phyloP scores from a whole-genome alignment of 1,140 invertebrate genomes.

The Leptinotarsa undecemlineata region DNA sequence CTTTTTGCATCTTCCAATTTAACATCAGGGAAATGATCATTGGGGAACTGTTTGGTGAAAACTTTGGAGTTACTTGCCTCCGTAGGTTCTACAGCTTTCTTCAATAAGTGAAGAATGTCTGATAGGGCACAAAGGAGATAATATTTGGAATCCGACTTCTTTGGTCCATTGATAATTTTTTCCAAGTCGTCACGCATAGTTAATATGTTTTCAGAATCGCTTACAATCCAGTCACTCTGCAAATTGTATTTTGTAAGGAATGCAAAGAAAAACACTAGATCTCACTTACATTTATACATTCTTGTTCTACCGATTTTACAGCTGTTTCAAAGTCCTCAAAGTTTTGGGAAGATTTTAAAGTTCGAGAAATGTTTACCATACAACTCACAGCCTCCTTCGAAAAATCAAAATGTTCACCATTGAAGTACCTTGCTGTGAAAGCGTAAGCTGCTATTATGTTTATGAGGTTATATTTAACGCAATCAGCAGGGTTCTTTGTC shows the following conservation, averaged over 20 bases:
- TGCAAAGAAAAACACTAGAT: neutral
- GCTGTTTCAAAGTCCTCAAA: conserved; percentile 65
- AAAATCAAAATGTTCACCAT: conserved; percentile 69
- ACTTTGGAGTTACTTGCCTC: conserved; percentile 50
- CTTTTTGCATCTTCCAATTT: conserved; percentile 60
- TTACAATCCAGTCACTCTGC: conserved; percentile 55
- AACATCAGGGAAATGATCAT: conserved; percentile 54
- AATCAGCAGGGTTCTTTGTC: conserved; percentile 65
- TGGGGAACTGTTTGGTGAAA: conserved; percentile 64
- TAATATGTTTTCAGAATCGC: conserved; percentile 52
- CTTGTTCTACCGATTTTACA: conserved; percentile 64
- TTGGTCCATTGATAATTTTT: conserved; percentile 58
- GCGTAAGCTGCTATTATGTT: conserved; percentile 73
- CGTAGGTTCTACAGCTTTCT: conserved; percentile 51
- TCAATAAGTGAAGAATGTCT: conserved; percentile 63
- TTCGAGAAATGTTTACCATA: conserved; percentile 64
- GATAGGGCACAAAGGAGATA: conserved; percentile 63
- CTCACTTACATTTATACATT: conserved; percentile 60
- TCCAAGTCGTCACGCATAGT: conserved; percentile 55
- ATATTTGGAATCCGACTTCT: conserved; percentile 53
- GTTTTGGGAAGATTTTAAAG: conserved; percentile 63
- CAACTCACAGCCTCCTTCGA: conserved; percentile 61
- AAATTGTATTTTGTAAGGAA: conserved; percentile 35
- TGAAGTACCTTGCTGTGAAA: conserved; percentile 68
- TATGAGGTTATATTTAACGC: conserved; percentile 68